Evolutionary conservation across 2,888 invertebrate genomes (phyloP).

Genomic region (Calliopum simillimum): DNA sequence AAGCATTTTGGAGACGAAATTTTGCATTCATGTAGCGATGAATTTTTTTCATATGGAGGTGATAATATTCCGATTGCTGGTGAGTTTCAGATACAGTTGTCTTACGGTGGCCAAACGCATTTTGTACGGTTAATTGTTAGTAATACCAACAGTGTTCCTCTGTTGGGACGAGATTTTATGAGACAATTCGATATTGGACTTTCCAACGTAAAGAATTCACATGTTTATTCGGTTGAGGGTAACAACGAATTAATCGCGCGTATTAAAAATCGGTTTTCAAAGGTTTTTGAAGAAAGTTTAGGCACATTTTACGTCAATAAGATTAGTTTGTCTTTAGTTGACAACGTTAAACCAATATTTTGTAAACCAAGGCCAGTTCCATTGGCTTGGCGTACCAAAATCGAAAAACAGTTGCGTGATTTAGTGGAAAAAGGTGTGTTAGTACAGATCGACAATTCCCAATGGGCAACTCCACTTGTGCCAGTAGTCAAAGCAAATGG

Average conservation of each 20-base stretch:
- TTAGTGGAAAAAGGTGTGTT: constrained; percentile 7
- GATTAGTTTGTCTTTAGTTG: constrained; percentile 18
- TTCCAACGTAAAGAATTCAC: too few relatives aligned
- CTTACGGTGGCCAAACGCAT: constrained; percentile 7
- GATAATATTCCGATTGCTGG: background rate
- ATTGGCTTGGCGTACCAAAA: constrained; percentile 21
- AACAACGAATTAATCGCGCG: too few relatives aligned
- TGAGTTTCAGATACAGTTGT: constrained; percentile 4
- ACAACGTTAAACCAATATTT: constrained; percentile 21
- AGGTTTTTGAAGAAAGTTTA: constrained; percentile 18
- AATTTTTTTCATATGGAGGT: background rate
- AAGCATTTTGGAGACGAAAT: background rate
- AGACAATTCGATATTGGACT: constrained; percentile 22
- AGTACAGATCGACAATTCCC: background rate
- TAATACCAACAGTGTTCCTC: constrained; percentile 15
- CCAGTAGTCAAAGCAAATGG: constrained; percentile 11
- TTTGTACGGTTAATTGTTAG: constrained; percentile 11
- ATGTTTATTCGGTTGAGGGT: too few relatives aligned
- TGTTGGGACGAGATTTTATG: constrained; percentile 30
- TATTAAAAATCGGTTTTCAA: constrained; percentile 28
- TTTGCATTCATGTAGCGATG: background rate
- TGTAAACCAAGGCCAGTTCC: constrained; percentile 31
- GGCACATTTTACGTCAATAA: constrained; percentile 14
- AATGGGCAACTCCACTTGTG: constrained; percentile 3
- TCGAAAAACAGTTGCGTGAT: constrained; percentile 22